A percentile compares a stretch with the other conserved stretches of the same genome.
Evolutionary conservation across 2,797 vertebrate genomes (phyloP).

Genomic region (Chelon labrosus): DNA sequence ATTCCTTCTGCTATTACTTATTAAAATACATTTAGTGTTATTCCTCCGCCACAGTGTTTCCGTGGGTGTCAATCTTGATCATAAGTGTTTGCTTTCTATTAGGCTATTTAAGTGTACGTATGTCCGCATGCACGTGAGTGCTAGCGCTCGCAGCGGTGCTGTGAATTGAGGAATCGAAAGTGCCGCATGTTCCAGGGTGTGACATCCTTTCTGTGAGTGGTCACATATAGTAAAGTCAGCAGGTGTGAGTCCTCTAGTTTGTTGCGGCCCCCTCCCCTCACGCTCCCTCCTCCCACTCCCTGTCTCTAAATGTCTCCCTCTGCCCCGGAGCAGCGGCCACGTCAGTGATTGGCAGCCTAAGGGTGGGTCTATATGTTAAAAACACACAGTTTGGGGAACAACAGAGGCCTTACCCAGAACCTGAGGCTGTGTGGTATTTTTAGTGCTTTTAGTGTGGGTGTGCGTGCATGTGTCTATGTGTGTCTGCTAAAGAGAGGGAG

Average conservation of each 20-base stretch:
- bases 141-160: constrained; percentile 2
- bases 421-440: constrained; percentile 53
- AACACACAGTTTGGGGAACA: constrained; percentile 58
- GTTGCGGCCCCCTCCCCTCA: not conserved
- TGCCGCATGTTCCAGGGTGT: constrained; percentile 32
- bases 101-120: constrained; percentile 49
- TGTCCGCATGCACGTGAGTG: constrained; percentile 18
- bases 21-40: constrained; percentile 76
- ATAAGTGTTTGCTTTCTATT: constrained; percentile 77
- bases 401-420: constrained; percentile 52
- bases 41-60: constrained; percentile 69
- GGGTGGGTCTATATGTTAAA: constrained; percentile 50
- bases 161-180: constrained; percentile 17
- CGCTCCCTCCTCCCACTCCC: not conserved
- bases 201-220: constrained; percentile 45
- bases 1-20: constrained; percentile 72
- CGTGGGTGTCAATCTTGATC: constrained; percentile 75
- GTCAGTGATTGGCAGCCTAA: constrained; percentile 54
- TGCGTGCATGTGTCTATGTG: constrained; percentile 18
- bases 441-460: constrained; percentile 42
- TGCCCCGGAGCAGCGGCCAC: constrained; percentile 14
- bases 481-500: constrained; percentile 24
- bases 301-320: constrained; percentile 22
- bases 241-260: constrained; percentile 47
- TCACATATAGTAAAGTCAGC: constrained; percentile 57